phyloP scores from a whole-genome alignment of 1,140 invertebrate species.

The Frieseomelitta varia region DNA sequence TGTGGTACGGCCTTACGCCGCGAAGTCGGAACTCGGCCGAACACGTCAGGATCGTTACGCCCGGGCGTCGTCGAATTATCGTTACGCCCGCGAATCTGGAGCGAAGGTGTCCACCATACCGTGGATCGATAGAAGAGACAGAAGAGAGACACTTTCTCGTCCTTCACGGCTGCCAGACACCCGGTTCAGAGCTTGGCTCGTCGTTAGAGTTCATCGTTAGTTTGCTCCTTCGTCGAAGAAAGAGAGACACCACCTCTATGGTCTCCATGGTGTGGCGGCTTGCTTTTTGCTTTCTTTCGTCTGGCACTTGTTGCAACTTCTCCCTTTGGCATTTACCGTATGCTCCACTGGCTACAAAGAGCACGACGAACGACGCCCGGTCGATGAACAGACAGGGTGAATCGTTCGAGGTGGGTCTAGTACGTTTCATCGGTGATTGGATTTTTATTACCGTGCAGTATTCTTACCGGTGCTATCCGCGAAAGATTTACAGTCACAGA shows the following conservation, averaged over 20 bases:
- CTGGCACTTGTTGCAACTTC: constrained; percentile 1
- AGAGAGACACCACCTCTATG: background rate
- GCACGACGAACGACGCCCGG: background rate
- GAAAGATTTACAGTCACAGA: background rate
- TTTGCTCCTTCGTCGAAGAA: background rate
- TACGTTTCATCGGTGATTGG: background rate
- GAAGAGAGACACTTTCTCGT: constrained; percentile 1
- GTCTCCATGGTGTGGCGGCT: background rate
- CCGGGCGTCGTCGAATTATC: constrained; percentile 65
- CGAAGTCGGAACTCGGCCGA: constrained; percentile 16
- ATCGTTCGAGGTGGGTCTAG: background rate
- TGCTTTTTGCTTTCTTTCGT: background rate
- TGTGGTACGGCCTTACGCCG: background rate
- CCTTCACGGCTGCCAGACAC: background rate
- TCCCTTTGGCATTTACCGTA: background rate
- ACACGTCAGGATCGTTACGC: constrained; percentile 56
- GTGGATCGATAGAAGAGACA: constrained; percentile 44
- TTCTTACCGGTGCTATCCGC: background rate
- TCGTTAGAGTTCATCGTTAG: background rate
- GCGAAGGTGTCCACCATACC: constrained; percentile 1
- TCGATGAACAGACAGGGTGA: background rate
- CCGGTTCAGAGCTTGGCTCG: background rate
- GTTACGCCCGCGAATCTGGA: constrained; percentile 64
- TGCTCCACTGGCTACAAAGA: background rate
- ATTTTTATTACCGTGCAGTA: background rate